phyloP scores from a whole-genome alignment of 2,797 vertebrate species.

The Cyprinodon diabolis region DNA sequence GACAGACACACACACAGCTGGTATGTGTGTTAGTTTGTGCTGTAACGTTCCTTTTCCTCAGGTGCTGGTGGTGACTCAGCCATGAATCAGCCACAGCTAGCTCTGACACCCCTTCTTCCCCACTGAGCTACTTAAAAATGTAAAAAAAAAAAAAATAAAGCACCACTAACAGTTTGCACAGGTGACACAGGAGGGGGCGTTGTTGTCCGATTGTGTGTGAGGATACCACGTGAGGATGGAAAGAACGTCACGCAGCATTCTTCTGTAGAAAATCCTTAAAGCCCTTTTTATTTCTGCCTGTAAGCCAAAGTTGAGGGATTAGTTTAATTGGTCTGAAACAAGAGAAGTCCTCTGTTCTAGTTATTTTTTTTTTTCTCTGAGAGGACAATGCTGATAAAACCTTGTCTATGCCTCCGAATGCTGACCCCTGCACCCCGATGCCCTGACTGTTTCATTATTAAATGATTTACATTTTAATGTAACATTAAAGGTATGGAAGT shows the following conservation, averaged over 20 bases:
- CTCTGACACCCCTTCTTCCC: slow-evolving; percentile 53
- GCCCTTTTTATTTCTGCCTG: slow-evolving; percentile 67
- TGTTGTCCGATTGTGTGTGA: slow-evolving; percentile 15
- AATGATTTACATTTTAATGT: slow-evolving; percentile 48
- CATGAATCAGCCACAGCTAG: slow-evolving; percentile 54
- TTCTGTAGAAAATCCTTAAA: slow-evolving; percentile 75
- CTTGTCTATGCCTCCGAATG: slow-evolving; percentile 25
- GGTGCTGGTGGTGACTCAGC: slow-evolving; percentile 62
- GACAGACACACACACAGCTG: slow-evolving; percentile 41
- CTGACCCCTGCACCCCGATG: slow-evolving; percentile 35
- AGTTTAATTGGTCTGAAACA: slow-evolving; percentile 73
- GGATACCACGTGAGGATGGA: slow-evolving; percentile 48
- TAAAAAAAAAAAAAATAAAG: slow-evolving; percentile 8
- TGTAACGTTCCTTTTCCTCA: slow-evolving; percentile 43
- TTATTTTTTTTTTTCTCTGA: slow-evolving; percentile 25
- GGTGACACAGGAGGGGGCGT: slow-evolving; percentile 50
- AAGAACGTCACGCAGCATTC: slow-evolving; percentile 64
- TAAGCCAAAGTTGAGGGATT: slow-evolving; percentile 73
- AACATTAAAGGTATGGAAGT: slow-evolving; percentile 18
- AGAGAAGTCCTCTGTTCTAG: slow-evolving; percentile 56
- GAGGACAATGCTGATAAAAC: slow-evolving; percentile 46
- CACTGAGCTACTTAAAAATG: slow-evolving; percentile 44
- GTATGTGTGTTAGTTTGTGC: slow-evolving; percentile 26
- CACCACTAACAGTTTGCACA: slow-evolving; percentile 24
- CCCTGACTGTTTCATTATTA: slow-evolving; percentile 19